These are phyloP conservation scores for Leptonema lineaticorne DNA, from an alignment of 1,140 invertebrate species.

Conservation along the genomic window DNA sequence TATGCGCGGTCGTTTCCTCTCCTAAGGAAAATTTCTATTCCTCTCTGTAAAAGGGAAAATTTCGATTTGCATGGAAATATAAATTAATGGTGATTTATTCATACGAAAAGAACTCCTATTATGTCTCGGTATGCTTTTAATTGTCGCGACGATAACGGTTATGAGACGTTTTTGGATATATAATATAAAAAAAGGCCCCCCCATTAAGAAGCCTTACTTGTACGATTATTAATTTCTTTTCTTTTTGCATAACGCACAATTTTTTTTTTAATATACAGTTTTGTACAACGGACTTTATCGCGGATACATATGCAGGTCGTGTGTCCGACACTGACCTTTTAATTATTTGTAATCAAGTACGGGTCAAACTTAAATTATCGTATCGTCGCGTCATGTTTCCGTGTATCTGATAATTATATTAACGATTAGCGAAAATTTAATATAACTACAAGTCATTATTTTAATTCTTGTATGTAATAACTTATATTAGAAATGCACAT, in stretches of 20 bases:
- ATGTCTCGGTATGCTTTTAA: conserved; percentile 11
- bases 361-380: neutral
- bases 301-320: neutral
- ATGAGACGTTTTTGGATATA: neutral
- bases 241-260: too few species aligned
- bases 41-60: neutral
- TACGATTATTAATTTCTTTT: too few species aligned
- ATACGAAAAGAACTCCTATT: conserved; percentile 3
- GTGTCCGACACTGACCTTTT: conserved; percentile 2
- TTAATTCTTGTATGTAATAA: too few species aligned
- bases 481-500: too few species aligned
- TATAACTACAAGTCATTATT: too few species aligned
- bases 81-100: conserved; percentile 17
- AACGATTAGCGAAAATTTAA: too few species aligned
- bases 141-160: neutral
- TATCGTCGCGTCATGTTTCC: too few species aligned
- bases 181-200: too few species aligned
- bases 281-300: too few species aligned
- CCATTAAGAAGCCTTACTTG: too few species aligned
- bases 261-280: too few species aligned
- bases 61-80: conserved; percentile 15
- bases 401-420: too few species aligned
- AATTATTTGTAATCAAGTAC: neutral
- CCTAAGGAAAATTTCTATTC: neutral
- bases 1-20: neutral